A percentile compares a stretch with the other conserved stretches of the same genome.
Conservation (phyloP, 64 coral and sea anemone species). For the Hydrozoanthus tunicans region DNA sequence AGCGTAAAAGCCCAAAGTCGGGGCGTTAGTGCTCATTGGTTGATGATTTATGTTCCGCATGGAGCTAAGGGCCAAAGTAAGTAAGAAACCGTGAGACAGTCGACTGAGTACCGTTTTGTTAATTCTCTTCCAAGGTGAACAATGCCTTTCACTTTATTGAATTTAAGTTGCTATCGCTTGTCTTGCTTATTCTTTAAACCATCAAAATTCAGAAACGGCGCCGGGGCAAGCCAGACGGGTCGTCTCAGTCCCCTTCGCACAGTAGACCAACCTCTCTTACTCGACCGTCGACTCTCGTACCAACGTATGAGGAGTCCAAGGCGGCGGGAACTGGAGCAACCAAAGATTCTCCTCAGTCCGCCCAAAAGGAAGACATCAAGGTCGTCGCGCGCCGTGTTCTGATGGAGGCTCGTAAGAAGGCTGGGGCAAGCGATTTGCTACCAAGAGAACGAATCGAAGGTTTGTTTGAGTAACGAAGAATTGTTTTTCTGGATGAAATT, state of each 20-base stretch:
- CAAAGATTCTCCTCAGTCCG: slow-evolving; percentile 21
- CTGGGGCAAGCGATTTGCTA: slow-evolving; percentile 81
- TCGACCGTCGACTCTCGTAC: slow-evolving; percentile 24
- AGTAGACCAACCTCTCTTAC: neutral
- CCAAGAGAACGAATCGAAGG: slow-evolving; percentile 82
- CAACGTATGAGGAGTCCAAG: slow-evolving; percentile 45
- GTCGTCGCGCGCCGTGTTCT: slow-evolving; percentile 76
- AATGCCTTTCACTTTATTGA: too few relatives aligned
- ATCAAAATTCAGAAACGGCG: slow-evolving; percentile 10
- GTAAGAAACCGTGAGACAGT: too few relatives aligned
- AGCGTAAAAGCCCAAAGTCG: too few relatives aligned
- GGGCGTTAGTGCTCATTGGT: too few relatives aligned
- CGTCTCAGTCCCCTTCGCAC: slow-evolving; percentile 21
- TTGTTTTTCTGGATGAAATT: neutral
- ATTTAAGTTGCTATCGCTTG: too few relatives aligned
- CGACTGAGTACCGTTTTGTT: too few relatives aligned
- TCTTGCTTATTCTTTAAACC: neutral
- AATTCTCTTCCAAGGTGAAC: too few relatives aligned
- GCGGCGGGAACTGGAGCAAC: neutral
- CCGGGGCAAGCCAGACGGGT: neutral
- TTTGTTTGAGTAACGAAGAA: neutral
- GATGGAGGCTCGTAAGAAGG: slow-evolving; percentile 91
- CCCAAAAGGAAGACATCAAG: slow-evolving; percentile 73
- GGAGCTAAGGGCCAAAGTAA: too few relatives aligned
- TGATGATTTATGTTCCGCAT: too few relatives aligned